Evolutionary conservation across 2,888 invertebrate species (phyloP).

Genomic region (Trachelus iudaicus): DNA sequence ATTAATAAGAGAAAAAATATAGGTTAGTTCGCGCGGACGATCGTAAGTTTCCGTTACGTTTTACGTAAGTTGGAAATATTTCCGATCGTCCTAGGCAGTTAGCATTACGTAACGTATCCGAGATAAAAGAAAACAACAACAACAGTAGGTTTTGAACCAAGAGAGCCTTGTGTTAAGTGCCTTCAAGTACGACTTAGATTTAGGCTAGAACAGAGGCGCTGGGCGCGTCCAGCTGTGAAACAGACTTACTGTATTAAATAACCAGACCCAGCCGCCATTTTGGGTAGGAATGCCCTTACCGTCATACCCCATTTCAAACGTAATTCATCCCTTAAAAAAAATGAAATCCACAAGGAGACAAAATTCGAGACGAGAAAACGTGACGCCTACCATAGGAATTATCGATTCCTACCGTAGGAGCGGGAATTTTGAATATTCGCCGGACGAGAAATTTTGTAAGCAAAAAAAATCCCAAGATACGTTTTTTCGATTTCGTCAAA

Average conservation of each 20-base stretch:
- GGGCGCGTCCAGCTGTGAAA: slow-evolving; percentile 60
- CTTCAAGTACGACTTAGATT: slow-evolving; percentile 65
- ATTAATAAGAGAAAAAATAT: slow-evolving; percentile 29
- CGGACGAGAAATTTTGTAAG: not conserved
- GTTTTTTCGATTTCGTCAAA: not conserved
- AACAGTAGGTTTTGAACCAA: slow-evolving; percentile 56
- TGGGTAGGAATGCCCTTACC: not conserved
- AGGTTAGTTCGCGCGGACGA: slow-evolving; percentile 16
- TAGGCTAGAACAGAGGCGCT: slow-evolving; percentile 63
- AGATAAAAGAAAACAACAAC: slow-evolving; percentile 1
- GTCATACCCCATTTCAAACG: not conserved
- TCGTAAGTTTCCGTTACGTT: slow-evolving; percentile 16
- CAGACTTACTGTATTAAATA: slow-evolving; percentile 56
- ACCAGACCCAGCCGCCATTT: not conserved
- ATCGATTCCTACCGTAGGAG: not conserved
- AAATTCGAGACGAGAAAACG: not conserved
- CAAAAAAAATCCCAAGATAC: not conserved
- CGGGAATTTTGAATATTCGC: not conserved
- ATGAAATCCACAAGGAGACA: not conserved
- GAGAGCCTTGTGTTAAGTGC: slow-evolving; percentile 66
- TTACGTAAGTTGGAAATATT: not conserved
- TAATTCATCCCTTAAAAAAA: not conserved
- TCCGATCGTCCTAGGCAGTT: not conserved
- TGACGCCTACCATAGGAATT: not conserved
- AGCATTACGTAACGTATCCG: slow-evolving; percentile 8